Conservation (phyloP, 2,797 vertebrate genomes). For the Stomatorhinus walkeri region DNA sequence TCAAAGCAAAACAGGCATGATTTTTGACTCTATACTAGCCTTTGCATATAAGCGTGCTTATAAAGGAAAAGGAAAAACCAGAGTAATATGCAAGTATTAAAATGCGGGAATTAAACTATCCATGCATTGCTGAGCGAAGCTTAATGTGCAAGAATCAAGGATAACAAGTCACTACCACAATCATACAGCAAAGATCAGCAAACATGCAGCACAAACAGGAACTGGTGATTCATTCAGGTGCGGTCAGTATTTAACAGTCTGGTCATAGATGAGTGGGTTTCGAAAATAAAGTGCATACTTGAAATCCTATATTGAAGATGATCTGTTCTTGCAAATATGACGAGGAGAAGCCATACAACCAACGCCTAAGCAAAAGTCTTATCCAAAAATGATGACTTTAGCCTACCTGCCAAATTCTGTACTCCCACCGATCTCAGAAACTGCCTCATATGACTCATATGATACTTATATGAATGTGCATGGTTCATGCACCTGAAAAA, state of each 20-base stretch:
- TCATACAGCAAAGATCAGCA: background rate
- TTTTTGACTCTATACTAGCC: too few species aligned
- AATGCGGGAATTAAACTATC: background rate
- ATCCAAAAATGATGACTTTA: background rate
- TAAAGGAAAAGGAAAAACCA: background rate
- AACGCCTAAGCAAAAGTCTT: background rate
- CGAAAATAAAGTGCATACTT: background rate
- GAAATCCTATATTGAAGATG: slow-evolving; percentile 9
- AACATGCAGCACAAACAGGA: background rate
- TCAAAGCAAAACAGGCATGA: too few species aligned
- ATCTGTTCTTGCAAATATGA: background rate
- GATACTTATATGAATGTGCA: background rate
- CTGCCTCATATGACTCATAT: background rate
- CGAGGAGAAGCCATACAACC: background rate
- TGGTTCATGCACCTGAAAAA: background rate
- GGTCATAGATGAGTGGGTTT: background rate
- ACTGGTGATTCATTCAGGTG: background rate
- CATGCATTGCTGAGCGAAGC: background rate
- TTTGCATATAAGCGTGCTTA: background rate
- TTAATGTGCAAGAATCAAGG: background rate
- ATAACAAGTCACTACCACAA: background rate
- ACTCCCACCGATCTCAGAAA: background rate
- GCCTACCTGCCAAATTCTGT: background rate
- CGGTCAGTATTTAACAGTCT: background rate
- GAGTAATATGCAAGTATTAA: background rate